Conservation (phyloP, 2,113 vertebrate species). For the Syngnathoides biaculeatus region DNA sequence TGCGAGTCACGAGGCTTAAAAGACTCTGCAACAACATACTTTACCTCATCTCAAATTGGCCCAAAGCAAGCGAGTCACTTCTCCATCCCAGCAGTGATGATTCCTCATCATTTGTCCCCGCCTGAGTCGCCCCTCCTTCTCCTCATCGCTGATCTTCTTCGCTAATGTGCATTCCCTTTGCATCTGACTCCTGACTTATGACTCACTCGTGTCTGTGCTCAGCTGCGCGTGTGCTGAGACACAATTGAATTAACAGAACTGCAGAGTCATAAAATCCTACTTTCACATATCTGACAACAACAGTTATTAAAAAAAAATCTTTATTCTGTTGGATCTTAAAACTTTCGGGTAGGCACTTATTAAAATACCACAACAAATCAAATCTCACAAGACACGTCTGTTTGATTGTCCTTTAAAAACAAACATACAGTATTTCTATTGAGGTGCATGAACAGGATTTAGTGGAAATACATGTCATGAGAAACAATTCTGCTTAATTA, state of each 20-base stretch:
- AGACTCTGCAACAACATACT: slow-evolving; percentile 39
- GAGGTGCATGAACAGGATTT: neutral
- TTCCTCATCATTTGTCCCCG: slow-evolving; percentile 49
- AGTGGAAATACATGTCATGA: neutral
- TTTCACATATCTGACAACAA: neutral
- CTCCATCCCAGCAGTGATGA: slow-evolving; percentile 59
- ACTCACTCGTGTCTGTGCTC: slow-evolving; percentile 42
- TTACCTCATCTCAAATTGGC: slow-evolving; percentile 53
- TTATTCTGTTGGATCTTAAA: slow-evolving; percentile 32
- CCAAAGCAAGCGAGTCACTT: slow-evolving; percentile 54
- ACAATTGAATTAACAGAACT: slow-evolving; percentile 24
- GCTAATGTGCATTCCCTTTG: slow-evolving; percentile 20
- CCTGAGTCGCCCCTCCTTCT: slow-evolving; percentile 11
- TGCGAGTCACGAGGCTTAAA: slow-evolving; percentile 59
- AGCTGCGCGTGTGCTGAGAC: slow-evolving; percentile 6
- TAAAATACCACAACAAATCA: slow-evolving; percentile 20
- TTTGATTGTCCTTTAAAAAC: slow-evolving; percentile 13
- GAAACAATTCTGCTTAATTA: neutral
- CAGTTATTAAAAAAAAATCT: slow-evolving; percentile 24
- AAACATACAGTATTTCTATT: neutral
- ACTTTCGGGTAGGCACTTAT: slow-evolving; percentile 19
- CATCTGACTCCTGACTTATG: slow-evolving; percentile 33
- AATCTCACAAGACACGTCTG: slow-evolving; percentile 23
- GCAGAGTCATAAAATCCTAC: slow-evolving; percentile 16
- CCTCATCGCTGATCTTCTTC: slow-evolving; percentile 26